Base-by-base conservation (phyloP, 2,888 invertebrate genomes). In the Oscheius sp. region DNA sequence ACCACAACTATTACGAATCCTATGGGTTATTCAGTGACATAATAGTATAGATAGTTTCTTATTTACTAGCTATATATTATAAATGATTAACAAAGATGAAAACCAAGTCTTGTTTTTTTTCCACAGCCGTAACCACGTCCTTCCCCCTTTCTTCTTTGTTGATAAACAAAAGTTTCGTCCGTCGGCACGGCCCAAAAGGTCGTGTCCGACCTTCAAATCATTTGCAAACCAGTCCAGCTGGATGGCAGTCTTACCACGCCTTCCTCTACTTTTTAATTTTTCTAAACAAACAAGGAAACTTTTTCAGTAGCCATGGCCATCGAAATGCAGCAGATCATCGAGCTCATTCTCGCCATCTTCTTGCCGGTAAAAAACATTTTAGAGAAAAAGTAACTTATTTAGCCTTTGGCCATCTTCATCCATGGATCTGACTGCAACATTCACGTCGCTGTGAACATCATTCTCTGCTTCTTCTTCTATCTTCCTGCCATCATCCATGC, bases 321-420 rank as follows among this genome's bases (percentile, higher is more conserved):
- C 72, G 77, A 76, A 68, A 75, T 76, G 68, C 81, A 81, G 66
- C 80, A 80, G 70, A 82, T 83, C 74, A 82, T 83, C 75, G 83
- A 83, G 76, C 62, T 83, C 36, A 81, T 83, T 66, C 79, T 83
- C 57, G 80, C 80, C 68, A 80, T 83, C 72, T 79, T 83, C 78
- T 68, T 83, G 22, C 82, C 83, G 51, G 83, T 83, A 56, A 69
- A 77, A 49, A 45, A 22, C 30, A 45, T 49, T 14, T n/a, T 12
- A 45, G 26, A 12, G 28, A 36, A 28, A 24, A 38, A 22, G 3
- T 6, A 28, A 2, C 9, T 5, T 20, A 6, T 54, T 54, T 6
- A 81, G 80, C 81, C 81, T 59, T 67, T 81, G 67, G 81, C 81
- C 70, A 77, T 81, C 75, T 81, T 81, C 79, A 80, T 81, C 72